Conservation (phyloP, 2,888 invertebrate genomes). For the Charanyca ferruginea region DNA sequence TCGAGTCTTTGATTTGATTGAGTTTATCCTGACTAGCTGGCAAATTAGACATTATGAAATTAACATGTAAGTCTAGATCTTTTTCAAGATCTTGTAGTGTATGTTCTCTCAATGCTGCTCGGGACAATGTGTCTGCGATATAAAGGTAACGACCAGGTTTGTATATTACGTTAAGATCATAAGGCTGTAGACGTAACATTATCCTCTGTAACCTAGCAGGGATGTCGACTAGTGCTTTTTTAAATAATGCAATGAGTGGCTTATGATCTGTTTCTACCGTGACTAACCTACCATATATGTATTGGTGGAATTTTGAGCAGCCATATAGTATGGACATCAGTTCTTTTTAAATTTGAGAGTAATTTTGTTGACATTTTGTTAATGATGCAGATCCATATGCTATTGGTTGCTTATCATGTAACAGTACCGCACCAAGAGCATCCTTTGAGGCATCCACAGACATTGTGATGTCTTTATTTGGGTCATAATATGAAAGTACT, state of each 20-base stretch:
- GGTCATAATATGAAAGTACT: not conserved
- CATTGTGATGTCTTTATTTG: not conserved
- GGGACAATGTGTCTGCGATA: not conserved
- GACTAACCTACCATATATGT: not conserved
- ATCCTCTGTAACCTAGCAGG: not conserved
- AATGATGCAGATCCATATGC: not conserved
- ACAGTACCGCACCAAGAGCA: not conserved
- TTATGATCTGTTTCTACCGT: not conserved
- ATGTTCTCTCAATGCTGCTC: not conserved
- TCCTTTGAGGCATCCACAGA: not conserved
- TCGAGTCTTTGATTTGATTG: not conserved
- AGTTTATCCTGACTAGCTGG: not conserved
- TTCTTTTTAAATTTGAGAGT: not conserved
- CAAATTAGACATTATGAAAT: not conserved
- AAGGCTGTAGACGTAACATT: not conserved
- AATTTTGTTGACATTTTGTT: not conserved
- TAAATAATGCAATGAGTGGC: not conserved
- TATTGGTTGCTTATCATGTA: conserved; percentile 1
- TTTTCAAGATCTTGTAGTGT: not conserved
- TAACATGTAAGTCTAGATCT: not conserved
- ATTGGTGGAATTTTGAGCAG: not conserved
- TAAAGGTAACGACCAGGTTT: not conserved
- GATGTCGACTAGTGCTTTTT: not conserved
- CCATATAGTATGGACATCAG: not conserved
- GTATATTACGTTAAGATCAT: not conserved